A percentile compares a stretch with the other conserved stretches of the same genome.
Evolutionary conservation across 2,113 vertebrate species (phyloP).

Genomic region (Pardalotus punctatus): DNA sequence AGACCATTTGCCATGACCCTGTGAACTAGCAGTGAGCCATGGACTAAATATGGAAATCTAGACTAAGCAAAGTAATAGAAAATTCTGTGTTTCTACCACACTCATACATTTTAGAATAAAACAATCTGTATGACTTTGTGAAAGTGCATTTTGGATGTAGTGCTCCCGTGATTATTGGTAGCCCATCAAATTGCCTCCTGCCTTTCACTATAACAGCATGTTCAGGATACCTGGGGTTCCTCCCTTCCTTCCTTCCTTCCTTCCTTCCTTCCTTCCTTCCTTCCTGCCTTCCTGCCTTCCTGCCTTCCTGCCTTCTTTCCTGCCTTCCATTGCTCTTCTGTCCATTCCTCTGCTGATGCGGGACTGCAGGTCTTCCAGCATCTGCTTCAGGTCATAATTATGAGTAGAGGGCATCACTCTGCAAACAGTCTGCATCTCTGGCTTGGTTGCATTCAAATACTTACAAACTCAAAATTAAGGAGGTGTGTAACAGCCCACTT

Average conservation of each 20-base stretch:
- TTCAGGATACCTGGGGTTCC: rapidly evolving
- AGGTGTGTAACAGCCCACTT: not conserved
- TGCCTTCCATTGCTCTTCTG: not conserved
- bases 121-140: not conserved
- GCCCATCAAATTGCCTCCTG: not conserved
- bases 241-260: not conserved
- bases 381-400: not conserved
- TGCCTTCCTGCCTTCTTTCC: rapidly evolving
- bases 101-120: not conserved
- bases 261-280: not conserved
- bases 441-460: not conserved
- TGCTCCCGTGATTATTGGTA: not conserved
- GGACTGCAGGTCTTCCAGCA: not conserved
- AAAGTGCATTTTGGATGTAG: not conserved
- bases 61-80: not conserved
- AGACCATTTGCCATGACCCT: not conserved
- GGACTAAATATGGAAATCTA: not conserved
- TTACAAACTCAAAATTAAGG: not conserved
- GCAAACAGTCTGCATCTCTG: not conserved
- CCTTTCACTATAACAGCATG: rapidly evolving
- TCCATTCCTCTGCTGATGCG: rapidly evolving
- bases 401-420: not conserved
- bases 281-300: not conserved
- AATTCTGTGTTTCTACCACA: not conserved
- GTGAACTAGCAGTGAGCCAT: not conserved